These are phyloP conservation scores for Sparus aurata DNA, from an alignment of 2,797 vertebrate species.

Conservation along the genomic window DNA sequence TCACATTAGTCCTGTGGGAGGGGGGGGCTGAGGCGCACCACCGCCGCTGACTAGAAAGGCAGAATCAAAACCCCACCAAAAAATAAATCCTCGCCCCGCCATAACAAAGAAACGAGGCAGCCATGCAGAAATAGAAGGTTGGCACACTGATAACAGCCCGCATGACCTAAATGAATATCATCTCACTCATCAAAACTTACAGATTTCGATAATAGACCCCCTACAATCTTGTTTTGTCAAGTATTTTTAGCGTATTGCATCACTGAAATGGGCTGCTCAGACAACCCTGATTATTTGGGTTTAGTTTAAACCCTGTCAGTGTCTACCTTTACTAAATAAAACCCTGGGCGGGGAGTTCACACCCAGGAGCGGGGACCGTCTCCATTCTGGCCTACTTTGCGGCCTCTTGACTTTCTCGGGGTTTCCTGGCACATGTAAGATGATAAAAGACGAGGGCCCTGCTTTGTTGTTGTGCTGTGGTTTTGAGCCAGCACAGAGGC, in stretches of 20 bases:
- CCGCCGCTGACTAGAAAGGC: slow-evolving; percentile 52
- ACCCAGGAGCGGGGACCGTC: slow-evolving; percentile 19
- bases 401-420: slow-evolving; percentile 60
- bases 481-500: slow-evolving; percentile 71
- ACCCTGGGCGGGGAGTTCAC: slow-evolving; percentile 8
- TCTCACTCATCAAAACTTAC: not conserved
- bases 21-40: slow-evolving; percentile 31
- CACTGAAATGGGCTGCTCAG: slow-evolving; percentile 1
- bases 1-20: slow-evolving; percentile 75
- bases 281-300: slow-evolving; percentile 13
- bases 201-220: not conserved
- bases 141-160: not conserved
- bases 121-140: slow-evolving; percentile 31
- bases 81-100: slow-evolving; percentile 70
- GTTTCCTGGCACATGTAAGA: slow-evolving; percentile 67
- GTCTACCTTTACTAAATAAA: slow-evolving; percentile 15
- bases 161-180: not conserved
- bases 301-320: not conserved
- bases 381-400: slow-evolving; percentile 56
- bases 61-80: slow-evolving; percentile 65
- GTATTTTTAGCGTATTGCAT: slow-evolving; percentile 27
- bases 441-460: slow-evolving; percentile 67
- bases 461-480: slow-evolving; percentile 76
- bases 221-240: not conserved
- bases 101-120: slow-evolving; percentile 72